Conservation (phyloP, 2,888 invertebrate species). For the Conchocele bisecta region DNA sequence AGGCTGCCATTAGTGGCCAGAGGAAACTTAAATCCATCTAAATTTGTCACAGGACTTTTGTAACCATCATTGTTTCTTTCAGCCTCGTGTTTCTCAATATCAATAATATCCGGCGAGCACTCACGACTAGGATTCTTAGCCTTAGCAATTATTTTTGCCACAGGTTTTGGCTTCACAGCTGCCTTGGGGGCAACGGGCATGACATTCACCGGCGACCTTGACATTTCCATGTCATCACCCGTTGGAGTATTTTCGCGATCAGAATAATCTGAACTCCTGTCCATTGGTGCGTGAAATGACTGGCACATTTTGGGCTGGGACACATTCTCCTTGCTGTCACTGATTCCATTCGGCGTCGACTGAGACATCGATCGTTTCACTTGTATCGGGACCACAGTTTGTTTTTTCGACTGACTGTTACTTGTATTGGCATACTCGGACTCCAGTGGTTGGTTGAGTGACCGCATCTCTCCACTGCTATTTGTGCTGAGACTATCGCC, state of each 20-base stretch:
- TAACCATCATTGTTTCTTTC: slow-evolving; percentile 69
- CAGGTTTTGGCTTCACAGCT: slow-evolving; percentile 87
- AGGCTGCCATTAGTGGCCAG: slow-evolving; percentile 56
- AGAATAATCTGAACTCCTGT: slow-evolving; percentile 53
- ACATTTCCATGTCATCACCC: slow-evolving; percentile 58
- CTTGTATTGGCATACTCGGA: slow-evolving; percentile 56
- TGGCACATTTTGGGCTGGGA: slow-evolving; percentile 85
- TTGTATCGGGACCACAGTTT: slow-evolving; percentile 83
- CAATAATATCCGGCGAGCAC: slow-evolving; percentile 71
- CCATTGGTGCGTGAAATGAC: slow-evolving; percentile 85
- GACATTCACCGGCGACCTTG: slow-evolving; percentile 41
- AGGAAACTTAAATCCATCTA: slow-evolving; percentile 57
- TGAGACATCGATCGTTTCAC: slow-evolving; percentile 72
- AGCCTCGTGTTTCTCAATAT: slow-evolving; percentile 71
- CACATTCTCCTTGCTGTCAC: slow-evolving; percentile 58
- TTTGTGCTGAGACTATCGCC: slow-evolving; percentile 73
- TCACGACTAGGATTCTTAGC: slow-evolving; percentile 75
- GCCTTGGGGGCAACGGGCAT: slow-evolving; percentile 91
- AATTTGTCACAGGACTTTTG: slow-evolving; percentile 60
- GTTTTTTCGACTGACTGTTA: slow-evolving; percentile 71
- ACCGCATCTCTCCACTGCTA: slow-evolving; percentile 62
- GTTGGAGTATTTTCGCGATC: slow-evolving; percentile 66
- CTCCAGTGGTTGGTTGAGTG: slow-evolving; percentile 50
- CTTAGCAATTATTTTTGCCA: slow-evolving; percentile 77
- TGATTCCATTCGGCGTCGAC: slow-evolving; percentile 56